A percentile compares a stretch with the other conserved stretches of the same genome.
phyloP scores from a whole-genome alignment of 2,888 invertebrate species.

The Rhagium mordax region DNA sequence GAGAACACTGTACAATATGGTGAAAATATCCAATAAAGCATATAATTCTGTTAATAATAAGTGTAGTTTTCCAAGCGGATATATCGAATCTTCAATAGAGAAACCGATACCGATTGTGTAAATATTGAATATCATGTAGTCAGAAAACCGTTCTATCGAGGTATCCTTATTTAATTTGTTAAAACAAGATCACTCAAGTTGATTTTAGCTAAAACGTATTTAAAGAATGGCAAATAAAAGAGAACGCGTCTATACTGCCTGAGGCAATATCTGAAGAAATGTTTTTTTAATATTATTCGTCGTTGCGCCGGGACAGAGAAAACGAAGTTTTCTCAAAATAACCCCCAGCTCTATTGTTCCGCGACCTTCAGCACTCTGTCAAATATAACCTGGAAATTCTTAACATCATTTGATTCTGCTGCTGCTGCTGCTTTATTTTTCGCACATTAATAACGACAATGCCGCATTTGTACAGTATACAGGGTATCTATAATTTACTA shows the following conservation, averaged over 20 bases:
- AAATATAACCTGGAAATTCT: slow-evolving; percentile 5
- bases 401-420: neutral
- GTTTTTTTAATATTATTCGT: slow-evolving; percentile 5
- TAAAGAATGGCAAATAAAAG: neutral
- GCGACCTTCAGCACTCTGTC: neutral
- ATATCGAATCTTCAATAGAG: neutral
- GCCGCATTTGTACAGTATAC: no score
- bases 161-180: slow-evolving; percentile 13
- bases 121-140: neutral
- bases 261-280: neutral
- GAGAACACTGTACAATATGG: no score
- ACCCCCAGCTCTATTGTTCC: slow-evolving; percentile 7
- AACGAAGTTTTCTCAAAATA: slow-evolving; percentile 1
- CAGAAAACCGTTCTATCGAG: neutral
- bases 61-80: neutral
- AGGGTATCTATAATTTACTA: no score
- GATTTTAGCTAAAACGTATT: neutral
- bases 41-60: neutral
- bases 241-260: neutral
- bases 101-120: neutral
- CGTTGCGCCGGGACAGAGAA: neutral
- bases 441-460: neutral
- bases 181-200: neutral
- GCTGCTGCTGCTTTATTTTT: slow-evolving; percentile 4
- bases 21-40: neutral